A percentile compares a stretch with the other conserved stretches of the same genome.
phyloP scores from a whole-genome alignment of 2,797 vertebrate species.

The Poeciliopsis presidionis region DNA sequence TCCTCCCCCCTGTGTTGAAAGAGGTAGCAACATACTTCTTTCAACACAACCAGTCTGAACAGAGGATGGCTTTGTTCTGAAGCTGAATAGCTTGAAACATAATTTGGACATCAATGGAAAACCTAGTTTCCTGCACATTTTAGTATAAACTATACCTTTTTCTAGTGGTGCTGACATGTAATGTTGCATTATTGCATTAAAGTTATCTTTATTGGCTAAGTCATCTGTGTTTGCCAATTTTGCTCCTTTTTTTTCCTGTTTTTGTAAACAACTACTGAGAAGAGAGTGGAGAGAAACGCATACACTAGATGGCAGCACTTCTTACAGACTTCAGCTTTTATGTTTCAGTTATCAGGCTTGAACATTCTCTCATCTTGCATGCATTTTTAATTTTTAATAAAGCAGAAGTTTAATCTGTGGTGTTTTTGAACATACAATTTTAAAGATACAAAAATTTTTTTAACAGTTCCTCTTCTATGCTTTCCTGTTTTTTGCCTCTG shows the following conservation, averaged over 20 bases:
- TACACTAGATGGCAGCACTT: slow-evolving; percentile 48
- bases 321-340: neutral
- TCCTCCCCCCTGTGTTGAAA: neutral
- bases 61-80: slow-evolving; percentile 54
- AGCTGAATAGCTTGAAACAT: slow-evolving; percentile 33
- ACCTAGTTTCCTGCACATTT: slow-evolving; percentile 1
- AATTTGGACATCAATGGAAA: slow-evolving; percentile 14
- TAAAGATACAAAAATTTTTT: neutral
- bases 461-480: neutral
- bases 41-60: slow-evolving; percentile 20
- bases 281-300: neutral
- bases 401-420: neutral
- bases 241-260: neutral
- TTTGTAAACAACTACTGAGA: neutral
- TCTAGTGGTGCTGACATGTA: neutral
- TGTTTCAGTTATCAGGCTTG: neutral
- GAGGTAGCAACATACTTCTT: neutral
- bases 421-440: neutral
- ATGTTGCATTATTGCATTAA: neutral
- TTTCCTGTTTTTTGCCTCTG: neutral
- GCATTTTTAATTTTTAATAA: neutral
- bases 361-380: neutral
- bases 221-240: neutral
- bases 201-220: neutral
- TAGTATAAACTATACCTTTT: neutral